These are phyloP conservation scores for Rhinophrynus dorsalis DNA, from an alignment of 2,797 vertebrate species.

Conservation along the genomic window DNA sequence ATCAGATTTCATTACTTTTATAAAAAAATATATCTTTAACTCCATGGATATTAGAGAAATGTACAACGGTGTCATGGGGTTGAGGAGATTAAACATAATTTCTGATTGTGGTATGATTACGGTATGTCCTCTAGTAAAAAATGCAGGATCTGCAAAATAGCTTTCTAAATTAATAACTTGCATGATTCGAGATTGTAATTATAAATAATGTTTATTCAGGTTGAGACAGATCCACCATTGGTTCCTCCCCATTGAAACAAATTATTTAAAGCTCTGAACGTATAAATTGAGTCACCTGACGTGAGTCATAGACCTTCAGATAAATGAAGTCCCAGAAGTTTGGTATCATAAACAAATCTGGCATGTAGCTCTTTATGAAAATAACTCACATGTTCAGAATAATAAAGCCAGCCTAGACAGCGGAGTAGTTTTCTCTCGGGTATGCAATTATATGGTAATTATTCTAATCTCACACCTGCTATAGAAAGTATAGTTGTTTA, in stretches of 20 bases:
- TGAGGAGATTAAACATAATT: too few species aligned
- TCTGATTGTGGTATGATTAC: too few species aligned
- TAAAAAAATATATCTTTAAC: too few species aligned
- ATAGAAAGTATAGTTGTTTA: too few species aligned
- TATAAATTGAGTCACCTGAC: not conserved
- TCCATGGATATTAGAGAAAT: too few species aligned
- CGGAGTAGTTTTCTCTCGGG: not conserved
- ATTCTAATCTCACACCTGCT: not conserved
- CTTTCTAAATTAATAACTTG: slow-evolving; percentile 1
- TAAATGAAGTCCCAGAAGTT: not conserved
- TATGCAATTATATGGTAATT: not conserved
- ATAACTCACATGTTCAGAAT: slow-evolving; percentile 5
- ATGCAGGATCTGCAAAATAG: not conserved
- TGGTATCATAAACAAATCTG: slow-evolving; percentile 19
- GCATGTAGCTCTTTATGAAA: slow-evolving; percentile 2
- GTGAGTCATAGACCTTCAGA: not conserved
- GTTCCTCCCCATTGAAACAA: slow-evolving; percentile 1
- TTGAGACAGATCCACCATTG: slow-evolving; percentile 3
- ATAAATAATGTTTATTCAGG: not conserved
- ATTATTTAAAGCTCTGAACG: slow-evolving; percentile 9
- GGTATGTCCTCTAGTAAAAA: too few species aligned
- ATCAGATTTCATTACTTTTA: too few species aligned
- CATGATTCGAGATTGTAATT: not conserved
- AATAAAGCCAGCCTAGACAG: too few species aligned
- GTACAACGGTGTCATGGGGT: too few species aligned